Base-by-base conservation (phyloP, 2,797 vertebrate species). In the Scyliorhinus canicula region DNA sequence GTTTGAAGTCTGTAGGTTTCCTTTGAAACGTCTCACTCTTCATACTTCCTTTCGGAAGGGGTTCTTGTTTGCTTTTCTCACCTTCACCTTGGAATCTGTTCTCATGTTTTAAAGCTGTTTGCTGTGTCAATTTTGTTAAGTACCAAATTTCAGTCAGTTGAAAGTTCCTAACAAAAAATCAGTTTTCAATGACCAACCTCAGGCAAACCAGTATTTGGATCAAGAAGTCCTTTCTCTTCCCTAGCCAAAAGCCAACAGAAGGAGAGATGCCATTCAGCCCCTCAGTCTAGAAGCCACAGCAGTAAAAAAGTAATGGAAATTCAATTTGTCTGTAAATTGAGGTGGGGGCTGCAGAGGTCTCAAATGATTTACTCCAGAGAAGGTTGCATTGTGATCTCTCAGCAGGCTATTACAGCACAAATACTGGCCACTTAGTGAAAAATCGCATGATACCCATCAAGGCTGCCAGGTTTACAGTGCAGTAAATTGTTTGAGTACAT, bases 381-480 rank as follows among this genome's bases (percentile, higher is more conserved):
- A 57, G 35, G 21, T 35, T 26, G 40, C 65, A 93, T 69, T 93
- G 40, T 44, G 28, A 90, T 60, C 86, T 90, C 19, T 65, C 4
- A 24, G 21, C 28, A 12, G 63, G 0, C 60, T 69, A 28, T 44
- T 19, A 93, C 8, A 67, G 26, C 63, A 69, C 63, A 31, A 26
- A 69, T 26, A 31, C 7, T 57, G 85, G 52, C 47, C 85, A 67
- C 57, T 90, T 44, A 65, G 44, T 69, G 91, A 69, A 24, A 69
- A 69, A 93, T 67, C 9, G 8, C 6, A 93, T 65, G n/a, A 93
- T 40, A 93, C 60, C 26, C 60, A 47, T 65, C 35, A 65, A 3
- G 86, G 52, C 52, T 90, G 86, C 86, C 52, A 60, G 63, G 90
- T 44, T 93, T 65, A 93, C 90, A 65, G n/a, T 28, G 60, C 60